Conservation (phyloP, 35 echinoderm and acorn worm species). For the Apostichopus japonicus region DNA sequence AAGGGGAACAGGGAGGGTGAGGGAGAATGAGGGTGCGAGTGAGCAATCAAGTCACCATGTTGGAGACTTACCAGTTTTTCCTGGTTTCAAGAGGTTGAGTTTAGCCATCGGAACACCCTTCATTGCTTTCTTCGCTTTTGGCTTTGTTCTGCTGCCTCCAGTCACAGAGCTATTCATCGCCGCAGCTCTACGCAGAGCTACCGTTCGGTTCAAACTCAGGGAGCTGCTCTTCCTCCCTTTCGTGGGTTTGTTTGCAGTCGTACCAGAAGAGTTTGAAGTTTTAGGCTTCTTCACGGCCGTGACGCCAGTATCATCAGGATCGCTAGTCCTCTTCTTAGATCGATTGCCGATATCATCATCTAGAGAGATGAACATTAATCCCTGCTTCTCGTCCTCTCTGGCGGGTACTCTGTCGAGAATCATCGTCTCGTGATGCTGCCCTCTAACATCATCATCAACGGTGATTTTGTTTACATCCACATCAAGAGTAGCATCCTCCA, state of each 20-base stretch:
- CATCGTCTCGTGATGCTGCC: neutral
- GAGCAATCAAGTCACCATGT: no score
- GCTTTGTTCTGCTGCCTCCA: slow-evolving; percentile 23
- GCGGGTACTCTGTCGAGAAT: no score
- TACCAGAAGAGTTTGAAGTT: neutral
- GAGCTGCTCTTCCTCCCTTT: slow-evolving; percentile 31
- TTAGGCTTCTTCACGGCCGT: neutral
- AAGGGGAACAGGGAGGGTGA: slow-evolving; percentile 52
- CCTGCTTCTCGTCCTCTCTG: neutral
- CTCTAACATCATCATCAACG: neutral
- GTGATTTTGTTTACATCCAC: neutral
- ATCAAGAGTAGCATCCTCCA: neutral
- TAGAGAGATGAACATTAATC: slow-evolving; percentile 29
- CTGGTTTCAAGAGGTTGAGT: slow-evolving; percentile 74
- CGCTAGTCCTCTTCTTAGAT: slow-evolving; percentile 1
- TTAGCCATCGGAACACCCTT: slow-evolving; percentile 95
- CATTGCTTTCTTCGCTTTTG: slow-evolving; percentile 59
- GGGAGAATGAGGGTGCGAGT: neutral
- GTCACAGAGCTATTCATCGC: slow-evolving; percentile 2
- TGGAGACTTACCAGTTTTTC: slow-evolving; percentile 65
- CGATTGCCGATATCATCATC: neutral
- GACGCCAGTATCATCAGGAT: neutral
- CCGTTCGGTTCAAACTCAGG: slow-evolving; percentile 64
- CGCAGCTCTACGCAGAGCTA: slow-evolving; percentile 61
- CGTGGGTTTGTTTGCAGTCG: neutral